Evolutionary conservation across 2,888 invertebrate species (phyloP), one percentile per base, ranked within the genome.

Genomic region (Listrodromus nycthemerus): DNA sequence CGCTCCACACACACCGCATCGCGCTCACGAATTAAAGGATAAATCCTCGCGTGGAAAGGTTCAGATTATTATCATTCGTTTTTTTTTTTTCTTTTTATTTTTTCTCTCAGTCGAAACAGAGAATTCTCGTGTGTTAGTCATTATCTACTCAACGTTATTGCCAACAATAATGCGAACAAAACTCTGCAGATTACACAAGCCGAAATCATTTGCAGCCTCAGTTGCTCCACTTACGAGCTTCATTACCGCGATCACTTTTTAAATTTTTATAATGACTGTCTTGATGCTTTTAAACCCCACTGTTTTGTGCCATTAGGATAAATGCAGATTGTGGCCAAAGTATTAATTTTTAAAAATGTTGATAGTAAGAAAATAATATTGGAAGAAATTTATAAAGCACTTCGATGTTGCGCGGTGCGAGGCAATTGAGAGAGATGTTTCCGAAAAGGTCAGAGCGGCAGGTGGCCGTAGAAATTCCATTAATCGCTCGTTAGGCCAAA

Each of bases 31-130:
- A 75, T 82, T 71, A 71, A 75, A 71, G 67, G 55, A 80, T 80
- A 71, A 75, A 81, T 80, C 69, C 65, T 80, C 55, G 77, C 58
- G 70, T 37, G 37, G 74, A 80, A 74, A 70, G 41, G 78, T 82
- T 80, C 79, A 66, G 27, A 82, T 82, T 85, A 80, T 80, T 80
- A 82, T 85, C 79, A 70, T 69, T 37, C 41, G 1, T 21, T 19
- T 50, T 66, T 30, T 79, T 50, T 41, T 16, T 63, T 66, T 19
- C 76, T 66, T 41, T n/a, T 58, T 13, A 8, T 5, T 37, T 37
- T 30, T 69, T 30, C 48, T 37, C 7, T 37, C 1, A 4, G 30
- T 37, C 41, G 24, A 71, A 30, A 65, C 52, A 6, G 55, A 67
- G 48, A 71, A 74, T 67, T 52, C n/a, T 78, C 27, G 27, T 21